phyloP scores from a whole-genome alignment of 2,888 invertebrate genomes.

The Nysson spinosus region DNA sequence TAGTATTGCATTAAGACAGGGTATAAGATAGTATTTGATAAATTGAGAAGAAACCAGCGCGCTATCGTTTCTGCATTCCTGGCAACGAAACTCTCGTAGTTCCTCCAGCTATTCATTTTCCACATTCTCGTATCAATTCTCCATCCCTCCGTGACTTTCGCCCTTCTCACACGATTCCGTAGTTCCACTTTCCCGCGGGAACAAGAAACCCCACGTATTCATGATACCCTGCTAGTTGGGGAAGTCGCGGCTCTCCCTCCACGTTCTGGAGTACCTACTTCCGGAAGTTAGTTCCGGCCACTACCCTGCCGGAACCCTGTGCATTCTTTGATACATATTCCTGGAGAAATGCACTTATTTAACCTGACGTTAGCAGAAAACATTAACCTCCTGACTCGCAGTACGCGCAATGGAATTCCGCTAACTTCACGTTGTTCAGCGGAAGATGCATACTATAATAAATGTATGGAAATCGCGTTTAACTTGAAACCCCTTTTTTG shows the following conservation, averaged over 20 bases:
- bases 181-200: constrained; percentile 37
- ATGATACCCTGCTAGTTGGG: constrained; percentile 58
- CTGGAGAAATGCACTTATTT: background rate
- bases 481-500: too few species aligned
- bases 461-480: too few species aligned
- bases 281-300: constrained; percentile 18
- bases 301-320: background rate
- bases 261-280: constrained; percentile 29
- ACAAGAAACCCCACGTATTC: constrained; percentile 19
- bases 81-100: constrained; percentile 39
- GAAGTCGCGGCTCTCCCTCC: constrained; percentile 60
- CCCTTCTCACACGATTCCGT: constrained; percentile 15
- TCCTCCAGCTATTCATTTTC: constrained; percentile 44
- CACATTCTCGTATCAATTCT: constrained; percentile 21
- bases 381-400: too few species aligned
- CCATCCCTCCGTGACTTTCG: constrained; percentile 14
- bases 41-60: background rate
- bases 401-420: too few species aligned
- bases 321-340: too few species aligned
- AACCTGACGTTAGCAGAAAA: background rate
- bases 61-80: constrained; percentile 44
- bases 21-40: background rate
- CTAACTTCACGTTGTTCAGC: too few species aligned
- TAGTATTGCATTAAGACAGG: too few species aligned
- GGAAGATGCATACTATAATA: too few species aligned